Percentiles rank a stretch among this genome's conserved stretches.
Conservation (phyloP, 2,888 invertebrate genomes). For the Polymixis lichenea region DNA sequence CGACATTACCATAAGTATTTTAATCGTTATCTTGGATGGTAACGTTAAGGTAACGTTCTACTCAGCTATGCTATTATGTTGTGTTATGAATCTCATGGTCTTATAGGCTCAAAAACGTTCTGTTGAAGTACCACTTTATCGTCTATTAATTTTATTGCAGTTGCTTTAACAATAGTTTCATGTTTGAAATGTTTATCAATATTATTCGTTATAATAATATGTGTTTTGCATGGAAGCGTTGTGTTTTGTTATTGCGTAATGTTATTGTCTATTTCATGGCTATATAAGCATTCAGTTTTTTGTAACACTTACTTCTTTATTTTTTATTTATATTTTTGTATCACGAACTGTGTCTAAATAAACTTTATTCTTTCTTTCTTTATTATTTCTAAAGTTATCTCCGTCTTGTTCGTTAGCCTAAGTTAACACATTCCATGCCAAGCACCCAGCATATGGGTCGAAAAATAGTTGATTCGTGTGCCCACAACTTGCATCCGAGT, state of each 20-base stretch:
- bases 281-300: not conserved
- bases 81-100: conserved; percentile 28
- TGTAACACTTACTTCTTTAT: not conserved
- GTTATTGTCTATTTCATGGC: not conserved
- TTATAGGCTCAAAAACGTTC: conserved; percentile 2
- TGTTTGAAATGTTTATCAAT: not conserved
- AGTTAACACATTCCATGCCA: too few relatives aligned
- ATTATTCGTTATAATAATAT: not conserved
- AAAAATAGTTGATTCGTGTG: too few relatives aligned
- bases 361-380: too few relatives aligned
- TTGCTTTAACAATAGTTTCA: not conserved
- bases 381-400: too few relatives aligned
- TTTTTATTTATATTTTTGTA: too few relatives aligned
- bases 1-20: conserved; percentile 47
- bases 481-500: too few relatives aligned
- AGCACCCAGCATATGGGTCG: too few relatives aligned
- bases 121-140: not conserved
- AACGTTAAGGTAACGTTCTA: conserved; percentile 43
- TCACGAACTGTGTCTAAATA: too few relatives aligned
- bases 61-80: conserved; percentile 21
- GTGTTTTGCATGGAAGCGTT: not conserved
- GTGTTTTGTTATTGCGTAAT: not conserved
- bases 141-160: not conserved
- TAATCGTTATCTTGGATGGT: conserved; percentile 42
- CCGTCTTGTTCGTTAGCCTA: conserved; percentile 11